A percentile compares a stretch with the other conserved stretches of the same genome.
These are phyloP conservation scores for Limosa lapponica DNA, from an alignment of 2,797 vertebrate genomes.

Conservation along the genomic window DNA sequence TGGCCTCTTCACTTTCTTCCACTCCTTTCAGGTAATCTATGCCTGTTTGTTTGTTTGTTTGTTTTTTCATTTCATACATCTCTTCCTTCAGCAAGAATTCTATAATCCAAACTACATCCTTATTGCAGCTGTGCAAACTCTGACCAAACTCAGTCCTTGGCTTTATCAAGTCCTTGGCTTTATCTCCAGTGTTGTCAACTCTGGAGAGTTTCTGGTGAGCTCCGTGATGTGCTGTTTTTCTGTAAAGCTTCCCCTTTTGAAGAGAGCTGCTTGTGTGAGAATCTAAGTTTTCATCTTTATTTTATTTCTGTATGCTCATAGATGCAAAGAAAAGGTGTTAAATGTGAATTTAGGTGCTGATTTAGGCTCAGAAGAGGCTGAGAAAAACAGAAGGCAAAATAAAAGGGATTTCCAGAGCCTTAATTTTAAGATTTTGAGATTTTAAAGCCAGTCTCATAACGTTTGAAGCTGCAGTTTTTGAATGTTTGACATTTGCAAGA, in stretches of 20 bases:
- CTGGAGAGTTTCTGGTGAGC: background rate
- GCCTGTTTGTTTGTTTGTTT: rapidly evolving
- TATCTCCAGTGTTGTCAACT: background rate
- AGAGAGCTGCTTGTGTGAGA: background rate
- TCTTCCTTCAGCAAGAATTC: background rate
- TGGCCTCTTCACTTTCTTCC: background rate
- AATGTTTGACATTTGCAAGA: background rate
- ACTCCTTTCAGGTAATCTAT: background rate
- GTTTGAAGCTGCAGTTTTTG: background rate
- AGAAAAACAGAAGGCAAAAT: background rate
- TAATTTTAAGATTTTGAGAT: background rate
- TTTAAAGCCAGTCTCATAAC: background rate
- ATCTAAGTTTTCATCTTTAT: background rate
- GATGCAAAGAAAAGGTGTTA: background rate
- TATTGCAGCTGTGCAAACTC: background rate
- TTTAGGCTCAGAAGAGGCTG: background rate
- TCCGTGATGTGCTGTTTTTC: background rate
- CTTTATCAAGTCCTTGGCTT: background rate
- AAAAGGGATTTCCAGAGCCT: background rate
- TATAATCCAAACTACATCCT: background rate
- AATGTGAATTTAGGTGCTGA: background rate
- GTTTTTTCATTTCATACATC: background rate
- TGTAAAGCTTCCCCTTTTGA: background rate
- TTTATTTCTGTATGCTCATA: background rate
- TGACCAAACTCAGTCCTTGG: background rate